Evolutionary conservation across 2,888 invertebrate species (phyloP).

Genomic region (Imbricaverruca yamaguchii): DNA sequence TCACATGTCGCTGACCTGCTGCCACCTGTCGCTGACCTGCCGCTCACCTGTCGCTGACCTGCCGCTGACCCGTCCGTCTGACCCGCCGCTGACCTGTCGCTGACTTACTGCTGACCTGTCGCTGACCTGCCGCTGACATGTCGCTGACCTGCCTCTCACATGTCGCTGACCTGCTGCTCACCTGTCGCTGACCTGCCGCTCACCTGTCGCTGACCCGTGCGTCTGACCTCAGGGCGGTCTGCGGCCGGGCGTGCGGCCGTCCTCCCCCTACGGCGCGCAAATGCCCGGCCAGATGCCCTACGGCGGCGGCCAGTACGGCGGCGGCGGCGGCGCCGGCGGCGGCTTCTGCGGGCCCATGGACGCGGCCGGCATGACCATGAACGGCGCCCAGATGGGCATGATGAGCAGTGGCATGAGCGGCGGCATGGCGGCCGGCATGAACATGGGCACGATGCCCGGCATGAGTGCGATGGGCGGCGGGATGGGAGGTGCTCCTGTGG

Average conservation of each 20-base stretch:
- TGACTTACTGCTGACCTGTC: too few species aligned
- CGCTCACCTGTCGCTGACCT: too few species aligned
- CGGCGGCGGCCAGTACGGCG: conserved; percentile 40
- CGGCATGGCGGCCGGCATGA: conserved; percentile 29
- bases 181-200: too few species aligned
- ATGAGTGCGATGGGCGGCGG: conserved; percentile 28
- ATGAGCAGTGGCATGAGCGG: conserved; percentile 33
- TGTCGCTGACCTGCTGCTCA: too few species aligned
- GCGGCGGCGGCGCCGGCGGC: conserved; percentile 42
- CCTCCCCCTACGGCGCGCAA: conserved; percentile 26
- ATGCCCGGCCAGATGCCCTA: conserved; percentile 31
- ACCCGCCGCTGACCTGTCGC: too few species aligned
- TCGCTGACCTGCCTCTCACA: too few species aligned
- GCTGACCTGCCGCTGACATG: too few species aligned
- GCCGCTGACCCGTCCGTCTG: too few species aligned
- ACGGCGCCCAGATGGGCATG: conserved; percentile 30
- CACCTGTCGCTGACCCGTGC: too few species aligned
- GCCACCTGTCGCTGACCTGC: too few species aligned
- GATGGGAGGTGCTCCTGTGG: conserved; percentile 28
- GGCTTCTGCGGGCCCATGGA: conserved; percentile 33
- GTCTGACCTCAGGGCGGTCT: conserved; percentile 2
- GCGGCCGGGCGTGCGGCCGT: conserved; percentile 31
- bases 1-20: too few species aligned
- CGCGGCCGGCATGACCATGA: conserved; percentile 33
- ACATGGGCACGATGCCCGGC: conserved; percentile 32